Evolutionary conservation across 2,888 invertebrate species (phyloP).

Genomic region (Luffia ferchaultella): DNA sequence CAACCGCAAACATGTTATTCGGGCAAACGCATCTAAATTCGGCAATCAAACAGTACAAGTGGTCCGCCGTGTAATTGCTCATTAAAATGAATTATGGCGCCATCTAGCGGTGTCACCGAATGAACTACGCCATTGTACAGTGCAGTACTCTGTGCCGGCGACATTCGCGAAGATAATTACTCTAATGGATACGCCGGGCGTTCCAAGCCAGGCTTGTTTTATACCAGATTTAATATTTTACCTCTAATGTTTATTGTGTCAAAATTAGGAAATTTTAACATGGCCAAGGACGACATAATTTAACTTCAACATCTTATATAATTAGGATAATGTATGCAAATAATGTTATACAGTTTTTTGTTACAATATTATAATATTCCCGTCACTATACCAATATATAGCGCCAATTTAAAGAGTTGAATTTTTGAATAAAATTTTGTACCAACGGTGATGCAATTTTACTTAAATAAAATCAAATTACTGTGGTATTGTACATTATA

Average conservation of each 20-base stretch:
- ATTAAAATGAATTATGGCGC: slow-evolving; percentile 13
- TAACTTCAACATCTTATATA: too few relatives aligned
- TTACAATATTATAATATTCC: too few relatives aligned
- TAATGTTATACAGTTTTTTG: too few relatives aligned
- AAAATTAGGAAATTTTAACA: neutral
- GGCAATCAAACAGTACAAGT: neutral
- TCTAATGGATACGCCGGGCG: neutral
- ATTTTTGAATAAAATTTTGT: too few relatives aligned
- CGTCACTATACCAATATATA: too few relatives aligned
- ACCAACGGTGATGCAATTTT: too few relatives aligned
- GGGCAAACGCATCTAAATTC: neutral
- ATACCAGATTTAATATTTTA: neutral
- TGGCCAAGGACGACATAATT: too few relatives aligned
- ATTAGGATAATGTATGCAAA: too few relatives aligned
- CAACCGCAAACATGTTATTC: neutral
- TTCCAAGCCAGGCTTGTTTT: neutral
- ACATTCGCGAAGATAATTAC: neutral
- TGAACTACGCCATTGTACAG: neutral
- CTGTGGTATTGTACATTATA: too few relatives aligned
- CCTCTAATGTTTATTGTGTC: neutral
- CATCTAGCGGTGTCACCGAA: neutral
- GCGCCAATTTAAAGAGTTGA: too few relatives aligned
- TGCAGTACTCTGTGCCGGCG: neutral
- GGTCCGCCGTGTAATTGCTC: slow-evolving; percentile 8
- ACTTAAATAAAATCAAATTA: too few relatives aligned